Percentiles rank a stretch among this genome's conserved stretches.
Evolutionary conservation across 1,140 invertebrate species (phyloP).

Genomic region (Ctenoplectra terminalis): DNA sequence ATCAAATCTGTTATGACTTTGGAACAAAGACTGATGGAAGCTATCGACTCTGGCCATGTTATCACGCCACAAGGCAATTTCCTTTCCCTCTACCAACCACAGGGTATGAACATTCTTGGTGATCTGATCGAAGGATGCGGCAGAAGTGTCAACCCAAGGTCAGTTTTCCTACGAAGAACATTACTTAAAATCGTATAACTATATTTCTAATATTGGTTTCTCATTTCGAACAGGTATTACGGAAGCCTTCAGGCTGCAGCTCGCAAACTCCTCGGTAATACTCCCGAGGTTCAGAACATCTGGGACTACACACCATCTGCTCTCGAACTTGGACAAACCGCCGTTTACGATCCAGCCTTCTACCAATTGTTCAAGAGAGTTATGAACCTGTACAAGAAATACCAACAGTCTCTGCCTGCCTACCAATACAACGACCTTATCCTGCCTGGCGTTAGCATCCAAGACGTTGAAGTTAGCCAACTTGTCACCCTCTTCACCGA

Average conservation of each 20-base stretch:
- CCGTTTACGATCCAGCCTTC: constrained; percentile 83
- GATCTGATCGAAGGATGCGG: constrained; percentile 81
- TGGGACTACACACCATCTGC: constrained; percentile 80
- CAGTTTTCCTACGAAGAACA: background rate
- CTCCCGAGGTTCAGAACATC: constrained; percentile 73
- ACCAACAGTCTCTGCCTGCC: constrained; percentile 84
- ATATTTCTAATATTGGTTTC: background rate
- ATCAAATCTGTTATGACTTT: constrained; percentile 82
- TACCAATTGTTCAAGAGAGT: constrained; percentile 82
- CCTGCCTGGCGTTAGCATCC: constrained; percentile 86
- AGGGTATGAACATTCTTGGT: constrained; percentile 82
- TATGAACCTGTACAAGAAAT: constrained; percentile 81
- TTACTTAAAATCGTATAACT: background rate
- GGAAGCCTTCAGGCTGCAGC: constrained; percentile 84
- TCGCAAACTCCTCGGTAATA: constrained; percentile 84
- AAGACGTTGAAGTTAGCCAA: constrained; percentile 85
- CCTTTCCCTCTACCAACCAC: constrained; percentile 78
- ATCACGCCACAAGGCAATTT: constrained; percentile 80
- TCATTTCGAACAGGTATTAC: constrained; percentile 77
- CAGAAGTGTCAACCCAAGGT: constrained; percentile 80
- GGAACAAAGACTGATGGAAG: constrained; percentile 85
- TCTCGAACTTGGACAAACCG: constrained; percentile 80
- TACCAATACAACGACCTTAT: constrained; percentile 86
- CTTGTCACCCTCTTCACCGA: constrained; percentile 86
- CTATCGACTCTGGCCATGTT: constrained; percentile 86